Evolutionary conservation across 37 sponge, comb jelly and placozoan species (phyloP).

Genomic region (Tethya wilhelma): DNA sequence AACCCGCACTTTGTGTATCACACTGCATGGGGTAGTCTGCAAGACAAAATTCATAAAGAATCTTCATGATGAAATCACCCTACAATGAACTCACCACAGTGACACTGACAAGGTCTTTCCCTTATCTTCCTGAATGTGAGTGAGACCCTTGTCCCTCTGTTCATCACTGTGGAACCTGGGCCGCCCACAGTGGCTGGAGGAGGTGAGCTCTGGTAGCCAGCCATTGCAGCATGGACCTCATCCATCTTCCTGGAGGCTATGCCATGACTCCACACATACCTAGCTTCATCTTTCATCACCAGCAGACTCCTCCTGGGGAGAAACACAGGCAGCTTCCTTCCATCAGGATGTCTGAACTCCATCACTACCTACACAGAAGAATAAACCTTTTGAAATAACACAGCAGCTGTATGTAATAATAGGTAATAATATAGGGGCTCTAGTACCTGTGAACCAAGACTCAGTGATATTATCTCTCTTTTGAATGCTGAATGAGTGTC

Average conservation of each 20-base stretch:
- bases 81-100: slow-evolving; percentile 14
- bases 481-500: slow-evolving; percentile 93
- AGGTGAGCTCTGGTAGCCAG: not conserved
- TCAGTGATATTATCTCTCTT: slow-evolving; percentile 80
- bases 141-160: slow-evolving; percentile 61
- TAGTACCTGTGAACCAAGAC: slow-evolving; percentile 87
- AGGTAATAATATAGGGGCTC: not conserved
- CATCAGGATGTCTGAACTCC: slow-evolving; percentile 73
- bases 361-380: slow-evolving; percentile 64
- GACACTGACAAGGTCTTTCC: slow-evolving; percentile 47
- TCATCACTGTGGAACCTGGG: slow-evolving; percentile 16
- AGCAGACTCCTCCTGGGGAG: slow-evolving; percentile 63
- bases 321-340: slow-evolving; percentile 43
- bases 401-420: not conserved
- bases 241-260: slow-evolving; percentile 68
- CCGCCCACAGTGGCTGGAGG: not conserved
- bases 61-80: not conserved
- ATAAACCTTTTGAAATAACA: too few relatives aligned
- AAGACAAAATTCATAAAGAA: not conserved
- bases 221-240: slow-evolving; percentile 32
- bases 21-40: slow-evolving; percentile 42
- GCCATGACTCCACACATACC: slow-evolving; percentile 89
- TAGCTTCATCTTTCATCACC: slow-evolving; percentile 81
- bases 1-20: slow-evolving; percentile 33
- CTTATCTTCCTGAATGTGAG: slow-evolving; percentile 74